These are phyloP conservation scores for Cacatua alba DNA, from an alignment of 2,113 vertebrate species.

Conservation along the genomic window DNA sequence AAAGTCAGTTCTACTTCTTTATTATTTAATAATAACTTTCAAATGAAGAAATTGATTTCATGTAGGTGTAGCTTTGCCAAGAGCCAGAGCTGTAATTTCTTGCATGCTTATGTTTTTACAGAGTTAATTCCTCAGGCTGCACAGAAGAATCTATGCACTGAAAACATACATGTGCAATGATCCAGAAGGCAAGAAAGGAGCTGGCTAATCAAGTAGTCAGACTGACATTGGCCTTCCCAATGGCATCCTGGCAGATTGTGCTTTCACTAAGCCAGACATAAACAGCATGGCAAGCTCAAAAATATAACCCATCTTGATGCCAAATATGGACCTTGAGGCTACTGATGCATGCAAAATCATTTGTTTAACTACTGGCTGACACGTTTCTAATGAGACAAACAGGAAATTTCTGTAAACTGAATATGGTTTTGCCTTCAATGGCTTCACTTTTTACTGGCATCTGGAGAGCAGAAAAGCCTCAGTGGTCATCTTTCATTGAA, in stretches of 20 bases:
- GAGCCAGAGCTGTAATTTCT: not conserved
- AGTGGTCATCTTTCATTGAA: not conserved
- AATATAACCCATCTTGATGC: not conserved
- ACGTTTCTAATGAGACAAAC: not conserved
- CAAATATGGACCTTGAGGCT: constrained; percentile 21
- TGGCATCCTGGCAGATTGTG: constrained; percentile 8
- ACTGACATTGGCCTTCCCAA: constrained; percentile 23
- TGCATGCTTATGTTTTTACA: not conserved
- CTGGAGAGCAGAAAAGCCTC: not conserved
- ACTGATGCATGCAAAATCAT: not conserved
- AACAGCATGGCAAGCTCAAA: constrained; percentile 17
- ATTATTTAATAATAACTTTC: not conserved
- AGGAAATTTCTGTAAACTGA: not conserved
- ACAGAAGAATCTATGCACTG: not conserved
- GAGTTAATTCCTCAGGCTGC: not conserved
- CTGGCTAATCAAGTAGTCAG: constrained; percentile 35
- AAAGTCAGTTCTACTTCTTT: not conserved
- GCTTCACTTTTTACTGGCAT: not conserved
- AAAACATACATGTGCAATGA: not conserved
- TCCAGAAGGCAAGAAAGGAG: not conserved
- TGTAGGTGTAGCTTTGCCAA: not conserved
- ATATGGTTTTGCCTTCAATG: not conserved
- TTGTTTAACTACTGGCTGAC: not conserved
- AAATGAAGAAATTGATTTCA: not conserved
- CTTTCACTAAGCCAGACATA: constrained; percentile 12